A percentile compares a stretch with the other conserved stretches of the same genome.
These are phyloP conservation scores for Synergus gifuensis DNA, from an alignment of 2,888 invertebrate genomes.

Conservation along the genomic window DNA sequence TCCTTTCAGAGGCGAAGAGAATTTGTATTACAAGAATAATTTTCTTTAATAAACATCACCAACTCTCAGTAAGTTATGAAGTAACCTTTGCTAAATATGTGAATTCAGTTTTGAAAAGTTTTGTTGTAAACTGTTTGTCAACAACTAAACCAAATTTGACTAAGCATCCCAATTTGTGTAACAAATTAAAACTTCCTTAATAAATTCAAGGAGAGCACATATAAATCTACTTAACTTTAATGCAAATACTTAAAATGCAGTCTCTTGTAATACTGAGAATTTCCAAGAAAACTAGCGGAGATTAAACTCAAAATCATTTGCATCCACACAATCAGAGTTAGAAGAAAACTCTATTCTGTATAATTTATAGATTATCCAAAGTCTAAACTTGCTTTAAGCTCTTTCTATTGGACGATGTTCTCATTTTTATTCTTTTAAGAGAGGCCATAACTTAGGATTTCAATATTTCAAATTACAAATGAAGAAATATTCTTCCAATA, in stretches of 20 bases:
- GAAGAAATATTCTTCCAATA: not conserved
- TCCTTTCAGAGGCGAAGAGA: not conserved
- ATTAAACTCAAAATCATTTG: conserved; percentile 20
- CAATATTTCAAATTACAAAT: not conserved
- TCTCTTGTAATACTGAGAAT: conserved; percentile 5
- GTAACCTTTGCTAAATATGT: not conserved
- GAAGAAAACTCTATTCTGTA: not conserved
- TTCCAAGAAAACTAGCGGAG: not conserved
- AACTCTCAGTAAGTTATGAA: not conserved
- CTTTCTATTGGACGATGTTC: too few relatives aligned
- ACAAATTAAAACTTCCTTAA: conserved; percentile 23
- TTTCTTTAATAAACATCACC: not conserved
- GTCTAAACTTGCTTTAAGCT: not conserved
- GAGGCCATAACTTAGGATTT: not conserved
- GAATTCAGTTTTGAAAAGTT: not conserved
- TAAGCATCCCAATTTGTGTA: conserved; percentile 10
- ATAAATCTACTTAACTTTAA: conserved; percentile 32
- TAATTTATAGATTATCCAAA: not conserved
- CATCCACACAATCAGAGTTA: conserved; percentile 14
- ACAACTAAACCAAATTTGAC: not conserved
- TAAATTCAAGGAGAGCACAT: conserved; percentile 1
- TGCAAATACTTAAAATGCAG: conserved; percentile 18
- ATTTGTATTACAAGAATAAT: not conserved
- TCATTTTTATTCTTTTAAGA: not conserved
- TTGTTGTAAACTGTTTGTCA: not conserved